Percentiles rank a stretch among this genome's conserved stretches.
These are phyloP conservation scores for Allophyes oxyacanthae DNA, from an alignment of 2,888 invertebrate genomes.

Conservation along the genomic window DNA sequence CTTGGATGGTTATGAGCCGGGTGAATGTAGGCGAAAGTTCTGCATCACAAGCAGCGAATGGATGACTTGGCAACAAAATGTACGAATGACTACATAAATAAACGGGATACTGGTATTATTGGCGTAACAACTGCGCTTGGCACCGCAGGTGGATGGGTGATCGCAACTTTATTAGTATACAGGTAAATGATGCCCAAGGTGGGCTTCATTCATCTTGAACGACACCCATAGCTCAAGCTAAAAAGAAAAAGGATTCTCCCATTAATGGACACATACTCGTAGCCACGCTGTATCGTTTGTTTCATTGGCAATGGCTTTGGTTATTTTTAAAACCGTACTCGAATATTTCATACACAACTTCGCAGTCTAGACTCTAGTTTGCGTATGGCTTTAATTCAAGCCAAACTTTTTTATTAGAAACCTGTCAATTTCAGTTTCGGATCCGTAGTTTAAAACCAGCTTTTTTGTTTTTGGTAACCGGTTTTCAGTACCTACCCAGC, in stretches of 20 bases:
- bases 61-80: constrained; percentile 25
- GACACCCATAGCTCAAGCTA: too few species aligned
- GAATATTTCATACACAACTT: not conserved
- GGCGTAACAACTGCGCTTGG: constrained; percentile 18
- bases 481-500: constrained; percentile 4
- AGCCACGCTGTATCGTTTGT: too few species aligned
- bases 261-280: too few species aligned
- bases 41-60: constrained; percentile 19
- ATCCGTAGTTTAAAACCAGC: constrained; percentile 3
- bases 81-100: constrained; percentile 17
- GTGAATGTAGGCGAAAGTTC: constrained; percentile 34
- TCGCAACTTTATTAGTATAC: constrained; percentile 18
- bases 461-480: constrained; percentile 3
- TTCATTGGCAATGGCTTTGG: too few species aligned
- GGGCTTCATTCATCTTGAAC: too few species aligned
- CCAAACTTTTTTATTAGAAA: constrained; percentile 1
- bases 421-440: constrained; percentile 1
- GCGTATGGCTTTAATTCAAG: too few species aligned
- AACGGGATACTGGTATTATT: constrained; percentile 10
- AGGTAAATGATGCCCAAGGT: constrained; percentile 20
- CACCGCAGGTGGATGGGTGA: constrained; percentile 24
- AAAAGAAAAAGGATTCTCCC: too few species aligned
- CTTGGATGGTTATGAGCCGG: constrained; percentile 25
- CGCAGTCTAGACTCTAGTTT: not conserved
- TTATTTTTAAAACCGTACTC: too few species aligned